These are phyloP conservation scores for Tympanuchus pallidicinctus DNA, from an alignment of 2,113 vertebrate species.

Conservation along the genomic window DNA sequence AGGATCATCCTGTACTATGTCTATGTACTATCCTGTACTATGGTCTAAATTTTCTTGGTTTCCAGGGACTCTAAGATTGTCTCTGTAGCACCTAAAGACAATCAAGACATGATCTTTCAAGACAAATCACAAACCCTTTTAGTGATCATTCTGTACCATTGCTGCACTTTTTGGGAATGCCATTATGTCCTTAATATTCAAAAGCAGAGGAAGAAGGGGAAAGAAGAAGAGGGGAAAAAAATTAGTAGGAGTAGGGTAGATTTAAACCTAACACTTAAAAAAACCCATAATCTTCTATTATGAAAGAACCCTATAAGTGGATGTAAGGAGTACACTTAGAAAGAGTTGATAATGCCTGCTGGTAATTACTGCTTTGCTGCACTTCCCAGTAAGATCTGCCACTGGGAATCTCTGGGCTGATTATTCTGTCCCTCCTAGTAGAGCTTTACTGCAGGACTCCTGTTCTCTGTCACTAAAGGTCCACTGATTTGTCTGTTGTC, in stretches of 20 bases:
- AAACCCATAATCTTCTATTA: neutral
- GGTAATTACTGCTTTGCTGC: neutral
- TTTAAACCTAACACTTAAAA: neutral
- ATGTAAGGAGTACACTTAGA: too few species aligned
- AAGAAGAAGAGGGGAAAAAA: neutral
- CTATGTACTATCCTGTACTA: neutral
- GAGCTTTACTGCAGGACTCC: neutral
- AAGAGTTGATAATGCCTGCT: neutral
- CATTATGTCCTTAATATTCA: neutral
- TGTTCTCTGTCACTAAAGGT: neutral
- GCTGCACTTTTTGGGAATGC: neutral
- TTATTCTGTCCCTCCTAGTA: neutral
- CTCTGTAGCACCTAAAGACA: neutral
- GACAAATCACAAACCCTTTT: neutral
- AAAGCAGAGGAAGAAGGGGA: neutral
- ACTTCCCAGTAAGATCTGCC: neutral
- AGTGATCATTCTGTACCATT: neutral
- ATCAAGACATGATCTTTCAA: neutral
- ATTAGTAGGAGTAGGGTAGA: neutral
- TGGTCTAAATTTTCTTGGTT: neutral
- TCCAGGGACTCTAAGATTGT: neutral
- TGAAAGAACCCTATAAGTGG: neutral
- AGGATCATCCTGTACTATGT: neutral
- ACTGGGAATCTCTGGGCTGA: neutral
- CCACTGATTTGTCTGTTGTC: neutral